Conservation (phyloP, 2,797 vertebrate species). For the Aplochiton taeniatus region DNA sequence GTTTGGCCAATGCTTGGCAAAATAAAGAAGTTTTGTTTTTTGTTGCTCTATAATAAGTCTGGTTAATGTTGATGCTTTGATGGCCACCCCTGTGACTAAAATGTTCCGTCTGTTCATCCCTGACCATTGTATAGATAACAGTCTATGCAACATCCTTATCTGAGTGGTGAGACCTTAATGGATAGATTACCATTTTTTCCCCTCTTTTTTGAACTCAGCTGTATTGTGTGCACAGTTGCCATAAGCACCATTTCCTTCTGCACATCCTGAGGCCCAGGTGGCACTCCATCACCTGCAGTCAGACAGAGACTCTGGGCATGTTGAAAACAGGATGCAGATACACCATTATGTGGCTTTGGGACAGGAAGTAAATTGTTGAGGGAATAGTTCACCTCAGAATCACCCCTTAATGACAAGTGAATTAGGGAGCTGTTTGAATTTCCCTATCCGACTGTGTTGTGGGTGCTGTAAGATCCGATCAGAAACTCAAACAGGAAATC, state of each 20-base stretch:
- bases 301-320: neutral
- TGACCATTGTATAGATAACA: neutral
- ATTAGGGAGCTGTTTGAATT: neutral
- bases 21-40: neutral
- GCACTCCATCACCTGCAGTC: conserved; percentile 4
- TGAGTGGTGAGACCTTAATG: neutral
- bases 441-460: neutral
- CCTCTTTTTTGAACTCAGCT: neutral
- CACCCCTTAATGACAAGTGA: neutral
- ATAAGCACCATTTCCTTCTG: neutral
- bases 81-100: neutral
- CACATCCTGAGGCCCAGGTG: conserved; percentile 21
- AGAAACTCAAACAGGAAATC: neutral
- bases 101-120: neutral
- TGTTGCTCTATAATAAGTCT: neutral
- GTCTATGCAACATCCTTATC: neutral
- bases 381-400: conserved; percentile 19
- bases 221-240: neutral
- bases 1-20: conserved; percentile 10
- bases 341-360: conserved; percentile 4
- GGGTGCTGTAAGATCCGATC: neutral
- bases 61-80: neutral
- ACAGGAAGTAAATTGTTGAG: conserved; percentile 28
- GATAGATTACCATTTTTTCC: neutral
- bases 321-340: conserved; percentile 38